These are phyloP conservation scores for Ibycter americanus DNA, from an alignment of 2,797 vertebrate genomes.

Conservation along the genomic window DNA sequence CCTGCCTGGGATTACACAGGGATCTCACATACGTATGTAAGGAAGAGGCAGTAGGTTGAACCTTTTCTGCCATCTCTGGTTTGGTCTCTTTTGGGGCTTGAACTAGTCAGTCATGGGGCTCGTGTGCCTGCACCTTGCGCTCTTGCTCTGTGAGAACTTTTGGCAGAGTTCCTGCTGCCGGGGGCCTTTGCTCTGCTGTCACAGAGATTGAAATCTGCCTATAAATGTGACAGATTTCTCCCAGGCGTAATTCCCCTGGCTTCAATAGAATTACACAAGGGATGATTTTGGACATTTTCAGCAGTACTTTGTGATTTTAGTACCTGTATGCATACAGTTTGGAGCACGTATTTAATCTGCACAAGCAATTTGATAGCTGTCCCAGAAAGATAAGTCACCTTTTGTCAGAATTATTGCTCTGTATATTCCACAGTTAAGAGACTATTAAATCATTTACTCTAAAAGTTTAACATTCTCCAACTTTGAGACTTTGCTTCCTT, in stretches of 20 bases:
- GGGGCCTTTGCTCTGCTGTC: constrained; percentile 33
- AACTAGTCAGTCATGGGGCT: not conserved
- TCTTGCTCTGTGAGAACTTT: not conserved
- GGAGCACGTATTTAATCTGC: constrained; percentile 49
- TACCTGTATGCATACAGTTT: constrained; percentile 7
- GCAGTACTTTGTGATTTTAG: constrained; percentile 37
- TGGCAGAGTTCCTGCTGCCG: not conserved
- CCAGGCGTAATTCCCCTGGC: not conserved
- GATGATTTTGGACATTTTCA: constrained; percentile 48
- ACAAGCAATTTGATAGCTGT: constrained; percentile 46
- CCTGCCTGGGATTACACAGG: not conserved
- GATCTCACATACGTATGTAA: not conserved
- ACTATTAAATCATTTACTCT: constrained; percentile 48
- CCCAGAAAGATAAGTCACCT: constrained; percentile 45
- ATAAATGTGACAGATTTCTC: constrained; percentile 33
- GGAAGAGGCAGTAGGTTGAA: not conserved
- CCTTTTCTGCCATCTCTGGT: not conserved
- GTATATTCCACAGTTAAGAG: constrained; percentile 25
- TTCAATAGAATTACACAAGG: constrained; percentile 44
- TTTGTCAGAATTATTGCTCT: constrained; percentile 45
- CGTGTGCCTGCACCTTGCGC: not conserved
- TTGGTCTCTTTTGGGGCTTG: not conserved
- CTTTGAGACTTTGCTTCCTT: not conserved
- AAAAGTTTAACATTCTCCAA: constrained; percentile 29
- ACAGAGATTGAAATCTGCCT: constrained; percentile 46